A percentile compares a stretch with the other conserved stretches of the same genome.
Conservation (phyloP, 2,888 invertebrate genomes). For the Sylvicola cinctus region DNA sequence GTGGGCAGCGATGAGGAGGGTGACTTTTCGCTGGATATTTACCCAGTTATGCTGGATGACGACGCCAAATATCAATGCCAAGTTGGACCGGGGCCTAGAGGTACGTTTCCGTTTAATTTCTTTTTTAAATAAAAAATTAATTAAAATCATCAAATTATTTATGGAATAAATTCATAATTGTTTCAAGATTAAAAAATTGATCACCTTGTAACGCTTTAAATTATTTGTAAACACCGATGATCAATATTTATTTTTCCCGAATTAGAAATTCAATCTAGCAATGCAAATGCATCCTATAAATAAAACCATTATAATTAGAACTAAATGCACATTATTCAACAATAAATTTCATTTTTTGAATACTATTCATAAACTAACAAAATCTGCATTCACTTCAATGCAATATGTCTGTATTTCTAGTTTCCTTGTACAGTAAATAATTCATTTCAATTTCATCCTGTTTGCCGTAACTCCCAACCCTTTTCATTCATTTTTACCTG, state of each 20-base stretch:
- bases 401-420: no score
- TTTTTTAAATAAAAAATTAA: slow-evolving; percentile 1
- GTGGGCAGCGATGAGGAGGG: slow-evolving; percentile 91
- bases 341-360: no score
- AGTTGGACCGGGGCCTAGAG: slow-evolving; percentile 60
- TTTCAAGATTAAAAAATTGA: neutral
- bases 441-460: slow-evolving; percentile 4
- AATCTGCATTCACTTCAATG: no score
- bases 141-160: neutral
- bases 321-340: no score
- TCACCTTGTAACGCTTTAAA: neutral
- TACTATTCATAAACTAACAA: no score
- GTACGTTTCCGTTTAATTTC: slow-evolving; percentile 13
- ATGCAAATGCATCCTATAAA: no score
- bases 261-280: no score
- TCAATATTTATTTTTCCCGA: no score
- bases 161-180: neutral
- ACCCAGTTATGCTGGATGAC: slow-evolving; percentile 76
- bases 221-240: no score
- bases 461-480: neutral
- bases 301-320: no score
- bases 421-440: slow-evolving; percentile 4
- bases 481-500: no score
- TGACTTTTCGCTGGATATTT: slow-evolving; percentile 42
- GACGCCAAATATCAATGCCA: slow-evolving; percentile 91